Evolutionary conservation across 2,797 vertebrate genomes (phyloP).

Genomic region (Euphonia xanthogaster): DNA sequence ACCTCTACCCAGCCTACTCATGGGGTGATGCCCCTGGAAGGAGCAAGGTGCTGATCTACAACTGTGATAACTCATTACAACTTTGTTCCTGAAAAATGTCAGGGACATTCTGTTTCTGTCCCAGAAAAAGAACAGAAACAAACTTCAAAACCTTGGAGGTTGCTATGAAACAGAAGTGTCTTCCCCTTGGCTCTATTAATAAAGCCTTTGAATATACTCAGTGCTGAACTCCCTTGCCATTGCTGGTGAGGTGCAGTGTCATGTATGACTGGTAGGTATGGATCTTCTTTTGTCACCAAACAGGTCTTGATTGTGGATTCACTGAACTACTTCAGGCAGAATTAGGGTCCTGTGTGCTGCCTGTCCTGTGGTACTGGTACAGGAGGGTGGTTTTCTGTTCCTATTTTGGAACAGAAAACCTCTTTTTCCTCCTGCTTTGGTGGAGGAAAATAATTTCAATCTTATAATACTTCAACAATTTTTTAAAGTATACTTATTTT

Average conservation of each 20-base stretch:
- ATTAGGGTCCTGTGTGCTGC: background rate
- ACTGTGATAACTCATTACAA: background rate
- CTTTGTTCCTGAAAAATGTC: slow-evolving; percentile 22
- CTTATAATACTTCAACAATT: background rate
- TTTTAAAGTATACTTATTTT: background rate
- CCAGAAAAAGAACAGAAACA: slow-evolving; percentile 38
- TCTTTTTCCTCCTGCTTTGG: too few relatives aligned
- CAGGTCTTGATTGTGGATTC: background rate
- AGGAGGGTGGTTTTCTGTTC: background rate
- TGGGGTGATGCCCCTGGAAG: background rate
- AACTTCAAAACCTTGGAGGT: slow-evolving; percentile 9
- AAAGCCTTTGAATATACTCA: background rate
- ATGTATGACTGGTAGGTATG: background rate
- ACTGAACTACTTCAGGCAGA: background rate
- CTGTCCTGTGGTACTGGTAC: background rate
- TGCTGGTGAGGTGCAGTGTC: background rate
- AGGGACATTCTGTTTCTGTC: slow-evolving; percentile 19
- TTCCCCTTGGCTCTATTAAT: background rate
- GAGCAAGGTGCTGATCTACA: background rate
- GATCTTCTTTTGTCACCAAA: background rate
- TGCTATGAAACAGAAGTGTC: slow-evolving; percentile 11
- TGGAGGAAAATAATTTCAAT: background rate
- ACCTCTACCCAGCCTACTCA: background rate
- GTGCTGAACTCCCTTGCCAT: background rate
- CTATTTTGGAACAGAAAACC: background rate